phyloP scores from a whole-genome alignment of 2,888 invertebrate genomes.

The Blera fallax region DNA sequence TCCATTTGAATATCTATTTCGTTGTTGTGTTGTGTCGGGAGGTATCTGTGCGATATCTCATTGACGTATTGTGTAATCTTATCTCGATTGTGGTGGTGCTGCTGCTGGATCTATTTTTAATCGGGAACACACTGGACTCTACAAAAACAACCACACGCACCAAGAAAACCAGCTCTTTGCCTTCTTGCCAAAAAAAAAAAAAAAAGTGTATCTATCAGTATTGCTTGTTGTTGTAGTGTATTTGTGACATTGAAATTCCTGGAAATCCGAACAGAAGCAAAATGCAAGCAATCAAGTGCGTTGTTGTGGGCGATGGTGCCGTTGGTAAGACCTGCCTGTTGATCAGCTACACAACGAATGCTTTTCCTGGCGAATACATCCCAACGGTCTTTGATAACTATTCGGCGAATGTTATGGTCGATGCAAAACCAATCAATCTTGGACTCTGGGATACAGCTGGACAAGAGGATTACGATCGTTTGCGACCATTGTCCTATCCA shows the following conservation, averaged over 20 bases:
- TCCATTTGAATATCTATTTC: not conserved
- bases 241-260: constrained; percentile 58
- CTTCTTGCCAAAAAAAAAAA: constrained; percentile 53
- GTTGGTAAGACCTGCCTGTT: constrained; percentile 80
- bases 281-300: constrained; percentile 81
- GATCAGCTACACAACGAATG: constrained; percentile 81
- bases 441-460: constrained; percentile 81
- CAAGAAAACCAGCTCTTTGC: constrained; percentile 26
- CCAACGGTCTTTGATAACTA: constrained; percentile 81
- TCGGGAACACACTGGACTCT: constrained; percentile 24
- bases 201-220: constrained; percentile 18
- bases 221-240: constrained; percentile 25
- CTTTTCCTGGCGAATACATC: constrained; percentile 80
- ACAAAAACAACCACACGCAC: constrained; percentile 7
- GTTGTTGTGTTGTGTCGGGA: constrained; percentile 1
- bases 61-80: constrained; percentile 38
- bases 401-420: constrained; percentile 81
- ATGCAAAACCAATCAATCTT: constrained; percentile 80
- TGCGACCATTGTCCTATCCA: constrained; percentile 79
- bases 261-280: constrained; percentile 40
- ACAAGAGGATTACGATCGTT: constrained; percentile 80
- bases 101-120: constrained; percentile 33
- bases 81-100: constrained; percentile 45
- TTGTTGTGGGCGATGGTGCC: constrained; percentile 81
- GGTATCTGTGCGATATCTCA: constrained; percentile 14